Evolutionary conservation across 2,113 vertebrate species (phyloP), one percentile per base, ranked within the genome.

Genomic region (Sisor rabdophorus): DNA sequence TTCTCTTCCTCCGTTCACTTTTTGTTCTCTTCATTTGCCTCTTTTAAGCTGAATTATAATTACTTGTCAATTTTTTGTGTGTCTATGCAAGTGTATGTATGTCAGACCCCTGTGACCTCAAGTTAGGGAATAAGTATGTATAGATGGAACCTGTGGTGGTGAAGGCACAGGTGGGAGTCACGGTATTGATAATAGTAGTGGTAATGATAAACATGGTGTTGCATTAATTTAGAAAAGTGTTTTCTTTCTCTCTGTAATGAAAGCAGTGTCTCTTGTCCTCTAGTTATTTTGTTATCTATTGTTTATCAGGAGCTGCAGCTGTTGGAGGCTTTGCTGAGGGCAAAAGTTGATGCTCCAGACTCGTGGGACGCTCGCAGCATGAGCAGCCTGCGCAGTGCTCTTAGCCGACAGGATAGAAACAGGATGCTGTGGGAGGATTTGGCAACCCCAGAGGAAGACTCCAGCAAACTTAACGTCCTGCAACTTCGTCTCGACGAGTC

Each of bases 401-500:
- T 93, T 0, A 77, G 89, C 74, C 93, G 96, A 12, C 94, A 93
- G 88, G 96, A 98, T 3, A 92, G 95, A 10, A 95, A 86, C 87
- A 89, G 92, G 3, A 89, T 95, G 78, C 90, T 96, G 76, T 98
- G 96, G 96, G 96, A 96, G 2, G 95, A 96, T 1, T 60, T 92
- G 36, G 85, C 88, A 1, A 1, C 85, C 4, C 16, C 86, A 0
- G 95, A 98, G 75, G 96, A 98, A 30, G 96, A 98, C 15, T 82
- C 90, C 67, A 90, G 95, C 82, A 98, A 94, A 89, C 82, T 97
- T 80, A 97, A 92, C 0, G 97, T 93, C 26, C 91, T 99, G 30
- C 95, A 96, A 83, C 93, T 98, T n/a, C 91, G 97, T 58, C 91
- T 99, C 73, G 96, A 99, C 0, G 95, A 99, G 72, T 95, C 95